Evolutionary conservation across 1,140 invertebrate genomes (phyloP), one percentile per base, ranked within the genome.

Genomic region (Camponotus floridanus): DNA sequence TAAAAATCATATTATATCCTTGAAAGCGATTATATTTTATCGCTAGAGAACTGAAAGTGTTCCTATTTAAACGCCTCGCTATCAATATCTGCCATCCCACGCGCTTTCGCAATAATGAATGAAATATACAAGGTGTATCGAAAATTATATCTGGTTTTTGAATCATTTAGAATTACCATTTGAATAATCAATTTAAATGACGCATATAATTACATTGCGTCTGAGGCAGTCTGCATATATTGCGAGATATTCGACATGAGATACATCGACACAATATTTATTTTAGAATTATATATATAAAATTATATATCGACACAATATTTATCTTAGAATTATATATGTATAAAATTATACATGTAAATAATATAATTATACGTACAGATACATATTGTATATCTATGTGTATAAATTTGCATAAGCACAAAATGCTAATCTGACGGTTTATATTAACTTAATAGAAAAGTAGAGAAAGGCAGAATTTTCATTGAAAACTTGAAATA

Each of bases 11-110:
- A 74, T 33, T 18, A 26, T 26, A 48, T 83, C 51, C 68, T 74
- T 62, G 68, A 73, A 39, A 26, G 31, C 67, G 79, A 74, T 83
- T 83, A 83, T 74, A 26, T 81, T 74, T 74, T 39, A 83, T 83
- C 68, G 39, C 62, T 83, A 74, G 55, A 83, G 48, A 83, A 62
- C 48, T 7, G 45, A 79, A 31, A 70, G 31, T 57, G 64, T 80
- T 68, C 33, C 21, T 68, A 80, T 70, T 64, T 21, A 70, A 57
- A 70, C 33, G 64, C 26, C 68, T 57, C 68, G 55, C 39, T 8
- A 74, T 36, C 45, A 51, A 83, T 74, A 61, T 42, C 68, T 55
- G 13, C 11, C 39, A 3, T 42, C 55, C 79, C 55, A 83, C 68
- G 42, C 57, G 31, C 13, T 74, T 61, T 36, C 13, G 39, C 33